These are phyloP conservation scores for Aulostomus chinensis DNA, from an alignment of 2,797 vertebrate genomes.

Conservation along the genomic window DNA sequence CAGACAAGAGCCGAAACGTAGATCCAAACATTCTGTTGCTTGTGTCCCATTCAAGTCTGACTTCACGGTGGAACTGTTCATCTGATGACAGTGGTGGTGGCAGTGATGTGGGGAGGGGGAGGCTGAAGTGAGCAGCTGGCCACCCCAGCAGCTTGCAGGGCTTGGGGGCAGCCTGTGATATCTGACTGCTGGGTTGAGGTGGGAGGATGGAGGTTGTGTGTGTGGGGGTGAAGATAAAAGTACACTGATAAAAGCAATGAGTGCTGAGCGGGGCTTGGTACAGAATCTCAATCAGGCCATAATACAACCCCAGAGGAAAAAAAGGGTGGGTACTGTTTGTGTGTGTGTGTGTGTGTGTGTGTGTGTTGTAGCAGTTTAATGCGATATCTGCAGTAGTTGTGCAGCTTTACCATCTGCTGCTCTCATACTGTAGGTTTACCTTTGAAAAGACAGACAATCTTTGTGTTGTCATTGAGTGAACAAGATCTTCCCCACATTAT, in stretches of 20 bases:
- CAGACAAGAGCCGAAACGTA: background rate
- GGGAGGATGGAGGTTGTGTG: constrained; percentile 23
- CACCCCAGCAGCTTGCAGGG: constrained; percentile 38
- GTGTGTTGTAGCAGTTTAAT: constrained; percentile 15
- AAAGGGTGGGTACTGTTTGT: background rate
- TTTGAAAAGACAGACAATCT: constrained; percentile 21
- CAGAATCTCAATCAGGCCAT: constrained; percentile 69
- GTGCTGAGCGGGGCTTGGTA: constrained; percentile 24
- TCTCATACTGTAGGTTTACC: constrained; percentile 15
- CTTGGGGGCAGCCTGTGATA: constrained; percentile 50
- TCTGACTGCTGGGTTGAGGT: constrained; percentile 46
- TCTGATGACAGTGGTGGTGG: constrained; percentile 13
- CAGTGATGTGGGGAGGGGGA: background rate
- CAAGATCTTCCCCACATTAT: background rate
- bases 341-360: constrained; percentile 10
- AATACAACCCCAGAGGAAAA: constrained; percentile 37
- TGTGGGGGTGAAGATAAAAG: constrained; percentile 58
- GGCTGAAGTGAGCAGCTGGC: constrained; percentile 31
- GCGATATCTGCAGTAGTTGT: constrained; percentile 18
- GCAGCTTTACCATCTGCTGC: constrained; percentile 29
- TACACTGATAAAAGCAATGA: constrained; percentile 66
- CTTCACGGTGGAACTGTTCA: constrained; percentile 4
- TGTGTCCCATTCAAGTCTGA: background rate
- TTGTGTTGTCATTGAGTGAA: constrained; percentile 13
- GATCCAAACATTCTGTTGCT: background rate